phyloP scores from a whole-genome alignment of 1,140 invertebrate species.

The Pogonomyrmex barbatus region DNA sequence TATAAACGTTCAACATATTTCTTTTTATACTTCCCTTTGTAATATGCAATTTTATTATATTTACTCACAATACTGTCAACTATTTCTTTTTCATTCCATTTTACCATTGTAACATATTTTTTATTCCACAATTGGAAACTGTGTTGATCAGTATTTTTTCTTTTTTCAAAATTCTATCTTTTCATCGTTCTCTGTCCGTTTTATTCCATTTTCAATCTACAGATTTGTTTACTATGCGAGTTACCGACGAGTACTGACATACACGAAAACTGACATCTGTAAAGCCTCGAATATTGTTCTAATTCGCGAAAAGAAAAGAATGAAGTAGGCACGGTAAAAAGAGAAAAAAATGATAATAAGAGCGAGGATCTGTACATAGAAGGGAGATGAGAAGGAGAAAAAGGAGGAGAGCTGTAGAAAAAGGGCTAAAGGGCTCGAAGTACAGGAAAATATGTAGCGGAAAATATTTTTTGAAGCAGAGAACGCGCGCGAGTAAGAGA shows the following conservation, averaged over 20 bases:
- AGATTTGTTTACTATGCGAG: constrained; percentile 34
- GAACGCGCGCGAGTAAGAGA: constrained; percentile 73
- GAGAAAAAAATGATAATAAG: constrained; percentile 25
- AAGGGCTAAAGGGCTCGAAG: constrained; percentile 1
- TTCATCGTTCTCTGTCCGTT: neutral
- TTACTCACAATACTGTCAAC: constrained; percentile 16
- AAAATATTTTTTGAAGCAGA: constrained; percentile 78
- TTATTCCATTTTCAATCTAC: constrained; percentile 25
- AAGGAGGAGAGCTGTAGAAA: neutral
- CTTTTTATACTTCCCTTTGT: neutral
- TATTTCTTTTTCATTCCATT: constrained; percentile 37
- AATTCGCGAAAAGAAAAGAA: neutral
- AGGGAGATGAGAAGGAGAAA: constrained; percentile 13
- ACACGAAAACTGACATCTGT: constrained; percentile 30
- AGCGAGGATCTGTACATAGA: neutral
- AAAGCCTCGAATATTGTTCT: constrained; percentile 46
- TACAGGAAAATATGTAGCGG: constrained; percentile 39
- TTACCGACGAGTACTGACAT: constrained; percentile 25
- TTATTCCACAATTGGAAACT: constrained; percentile 19
- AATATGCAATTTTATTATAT: constrained; percentile 34
- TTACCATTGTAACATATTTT: constrained; percentile 27
- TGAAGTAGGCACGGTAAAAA: constrained; percentile 12
- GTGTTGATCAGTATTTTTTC: constrained; percentile 34
- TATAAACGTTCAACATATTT: constrained; percentile 11
- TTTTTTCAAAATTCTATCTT: constrained; percentile 9